A percentile compares a stretch with the other conserved stretches of the same genome.
These are phyloP conservation scores for Anthophora plumipes DNA, from an alignment of 2,888 invertebrate genomes.

Conservation along the genomic window DNA sequence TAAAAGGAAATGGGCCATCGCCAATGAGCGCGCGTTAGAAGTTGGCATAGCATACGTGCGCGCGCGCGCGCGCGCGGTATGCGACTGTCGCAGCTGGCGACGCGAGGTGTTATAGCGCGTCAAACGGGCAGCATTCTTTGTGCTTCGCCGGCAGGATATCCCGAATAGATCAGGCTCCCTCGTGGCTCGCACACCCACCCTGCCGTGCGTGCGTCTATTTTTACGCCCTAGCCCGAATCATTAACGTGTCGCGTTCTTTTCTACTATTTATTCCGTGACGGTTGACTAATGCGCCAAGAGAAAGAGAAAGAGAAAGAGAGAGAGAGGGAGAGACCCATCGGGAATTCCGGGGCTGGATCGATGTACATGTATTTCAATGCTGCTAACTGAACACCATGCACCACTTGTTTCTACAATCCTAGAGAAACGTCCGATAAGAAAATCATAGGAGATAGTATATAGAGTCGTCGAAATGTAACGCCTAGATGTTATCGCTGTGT, in stretches of 20 bases:
- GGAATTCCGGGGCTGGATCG: conserved; percentile 64
- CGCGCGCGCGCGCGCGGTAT: conserved; percentile 46
- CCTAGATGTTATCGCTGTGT: too few relatives aligned
- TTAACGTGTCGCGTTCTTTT: conserved; percentile 50
- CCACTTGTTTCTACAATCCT: neutral
- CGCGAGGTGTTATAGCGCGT: conserved; percentile 75
- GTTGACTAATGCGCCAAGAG: conserved; percentile 67
- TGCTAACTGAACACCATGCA: neutral
- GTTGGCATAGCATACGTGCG: neutral
- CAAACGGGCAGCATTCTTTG: conserved; percentile 79
- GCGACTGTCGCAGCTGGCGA: conserved; percentile 76
- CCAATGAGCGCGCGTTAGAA: conserved; percentile 1
- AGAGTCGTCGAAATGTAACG: too few relatives aligned
- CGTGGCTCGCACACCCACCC: conserved; percentile 43
- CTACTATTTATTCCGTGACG: conserved; percentile 60
- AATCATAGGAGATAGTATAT: too few relatives aligned
- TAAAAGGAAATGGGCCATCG: neutral
- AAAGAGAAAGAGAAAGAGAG: too few relatives aligned
- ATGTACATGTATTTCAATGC: conserved; percentile 32
- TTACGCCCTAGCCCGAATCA: conserved; percentile 58
- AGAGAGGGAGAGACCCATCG: conserved; percentile 53
- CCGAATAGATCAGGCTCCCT: conserved; percentile 69
- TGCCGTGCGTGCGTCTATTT: conserved; percentile 54
- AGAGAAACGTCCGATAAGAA: neutral
- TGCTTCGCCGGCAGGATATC: conserved; percentile 65